These are phyloP conservation scores for Cryptotermes secundus DNA, from an alignment of 1,140 invertebrate genomes.

Conservation along the genomic window DNA sequence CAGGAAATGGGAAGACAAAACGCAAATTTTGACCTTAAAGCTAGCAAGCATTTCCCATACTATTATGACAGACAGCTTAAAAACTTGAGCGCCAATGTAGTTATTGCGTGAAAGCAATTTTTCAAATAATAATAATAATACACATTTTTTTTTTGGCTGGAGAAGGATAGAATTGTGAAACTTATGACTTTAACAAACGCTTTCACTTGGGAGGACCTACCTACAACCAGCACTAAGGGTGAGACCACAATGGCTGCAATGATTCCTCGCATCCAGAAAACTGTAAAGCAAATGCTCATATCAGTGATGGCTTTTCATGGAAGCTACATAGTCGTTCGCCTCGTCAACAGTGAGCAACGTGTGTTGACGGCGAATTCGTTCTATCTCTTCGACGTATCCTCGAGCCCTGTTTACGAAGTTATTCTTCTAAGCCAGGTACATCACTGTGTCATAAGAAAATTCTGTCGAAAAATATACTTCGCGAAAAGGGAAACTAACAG, in stretches of 20 bases:
- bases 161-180: not conserved
- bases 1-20: too few relatives aligned
- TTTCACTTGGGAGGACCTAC: not conserved
- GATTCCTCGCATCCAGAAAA: not conserved
- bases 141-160: not conserved
- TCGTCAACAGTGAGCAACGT: not conserved
- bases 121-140: not conserved
- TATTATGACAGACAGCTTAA: too few relatives aligned
- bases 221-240: too few relatives aligned
- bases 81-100: too few relatives aligned
- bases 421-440: not conserved
- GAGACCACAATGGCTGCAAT: not conserved
- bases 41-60: too few relatives aligned
- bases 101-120: too few relatives aligned
- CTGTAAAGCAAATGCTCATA: not conserved
- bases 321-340: not conserved
- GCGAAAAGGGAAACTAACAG: too few relatives aligned
- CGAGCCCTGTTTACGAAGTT: not conserved
- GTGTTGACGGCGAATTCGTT: not conserved
- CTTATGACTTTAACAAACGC: not conserved
- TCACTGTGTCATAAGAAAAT: too few relatives aligned
- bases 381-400: not conserved
- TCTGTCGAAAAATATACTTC: too few relatives aligned
- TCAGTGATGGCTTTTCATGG: not conserved
- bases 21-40: too few relatives aligned